Base-by-base conservation (phyloP, 2,113 vertebrate species). In the Sylvia atricapilla region DNA sequence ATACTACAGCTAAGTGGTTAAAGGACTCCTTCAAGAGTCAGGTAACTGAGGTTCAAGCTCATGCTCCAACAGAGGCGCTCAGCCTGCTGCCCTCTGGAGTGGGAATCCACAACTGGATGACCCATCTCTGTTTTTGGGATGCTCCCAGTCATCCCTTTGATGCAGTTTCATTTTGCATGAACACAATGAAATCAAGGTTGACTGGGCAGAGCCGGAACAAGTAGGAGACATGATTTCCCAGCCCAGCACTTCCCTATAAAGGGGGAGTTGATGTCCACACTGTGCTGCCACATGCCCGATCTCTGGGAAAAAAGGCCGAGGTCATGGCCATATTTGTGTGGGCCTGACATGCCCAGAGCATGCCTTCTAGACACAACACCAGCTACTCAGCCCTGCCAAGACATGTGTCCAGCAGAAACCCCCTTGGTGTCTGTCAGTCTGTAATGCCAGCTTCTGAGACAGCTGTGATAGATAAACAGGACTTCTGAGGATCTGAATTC, bases 401-500 rank as follows among this genome's bases (percentile, higher is more conserved):
- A 41, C 37, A 43, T 5, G 25, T 43, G 70, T 81, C 53, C 92
- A 94, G 87, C 35, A 93, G 74, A 91, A 96, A 63, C 37, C 44
- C 35, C 75, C 84, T n/a, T 9, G 2, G 30, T 47, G 46, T 73
- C 76, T 60, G 35, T 66, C 84, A 78, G 85, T 58, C 53, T 89
- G 69, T 19, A 69, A 63, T 0, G 0, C 43, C 74, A 82, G 77
- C 41, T 94, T 94, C 64, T 63, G 60, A 95, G 64, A 91, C 90
- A 93, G 78, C 53, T 84, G 81, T 94, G 92, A 95, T 56, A 95
- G 69, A 50, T 94, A 50, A 82, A 53, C 20, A 64, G 90, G 74
- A 84, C 73, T 91, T 95, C 11, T 47, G 64, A 91, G 87, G 56
- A 81, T 86, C 92, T 95, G 90, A 92, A 89, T 81, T 92, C 89